Evolutionary conservation across 1,140 invertebrate genomes (phyloP), one percentile per base, ranked within the genome.

Genomic region (Whitmania pigra): DNA sequence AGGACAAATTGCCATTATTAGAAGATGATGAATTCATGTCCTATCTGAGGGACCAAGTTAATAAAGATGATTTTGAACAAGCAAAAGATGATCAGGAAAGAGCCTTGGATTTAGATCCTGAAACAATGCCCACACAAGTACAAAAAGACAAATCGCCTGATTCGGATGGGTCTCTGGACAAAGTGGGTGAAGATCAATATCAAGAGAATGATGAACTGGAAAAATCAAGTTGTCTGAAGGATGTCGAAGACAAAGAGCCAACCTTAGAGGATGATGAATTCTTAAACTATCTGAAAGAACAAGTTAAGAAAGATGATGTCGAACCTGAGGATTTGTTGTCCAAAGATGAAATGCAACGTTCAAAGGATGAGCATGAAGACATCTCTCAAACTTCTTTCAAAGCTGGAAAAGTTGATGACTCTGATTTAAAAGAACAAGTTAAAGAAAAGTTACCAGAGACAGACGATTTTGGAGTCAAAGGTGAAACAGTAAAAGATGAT

Each of bases 21-120:
- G 29, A 63, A 63, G 57, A 63, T 63, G 57, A 63, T 63, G 43
- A 49, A 49, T 49, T 49, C 43, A 49, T 49, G 43, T 11, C 43
- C 43, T 49, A 49, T 49, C 43, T 49, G 43, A 49, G 15, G 43
- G 43, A 49, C 43, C 43, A 49, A 49, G 9, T 49, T 49, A 49
- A 49, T 0, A 49, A 49, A 49, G 43, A 49, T 15, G 43, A 49
- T 17, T 49, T 49, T 49, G 43, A 49, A 49, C 43, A 49, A 49
- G 9, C 43, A 49, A 49, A 49, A 49, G 43, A 11, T 49, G 43
- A 49, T 49, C 43, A 5, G 43, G 15, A 49, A 15, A 17, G 13
- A 15, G 43, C 2, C 9, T 49, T 49, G 0, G 43, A 49, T 11
- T 43, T 13, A 43, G 55, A 60, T 60, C 9, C 22, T 63, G 57